phyloP scores from a whole-genome alignment of 2,113 vertebrate species.

The Atrichornis clamosus region DNA sequence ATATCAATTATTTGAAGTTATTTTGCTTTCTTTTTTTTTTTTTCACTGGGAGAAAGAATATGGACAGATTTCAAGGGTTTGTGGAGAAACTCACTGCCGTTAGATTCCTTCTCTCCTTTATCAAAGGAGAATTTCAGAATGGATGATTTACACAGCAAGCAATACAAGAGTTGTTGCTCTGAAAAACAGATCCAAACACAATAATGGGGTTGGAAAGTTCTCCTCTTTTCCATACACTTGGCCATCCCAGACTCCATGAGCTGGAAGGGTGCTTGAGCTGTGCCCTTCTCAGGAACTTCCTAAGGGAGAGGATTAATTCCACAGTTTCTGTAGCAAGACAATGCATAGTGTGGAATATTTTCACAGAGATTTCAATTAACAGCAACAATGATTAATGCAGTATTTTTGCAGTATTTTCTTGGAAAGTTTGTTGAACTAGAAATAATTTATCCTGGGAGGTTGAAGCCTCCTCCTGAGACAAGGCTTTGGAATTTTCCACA shows the following conservation, averaged over 20 bases:
- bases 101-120: neutral
- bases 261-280: neutral
- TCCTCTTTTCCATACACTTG: neutral
- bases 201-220: neutral
- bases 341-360: neutral
- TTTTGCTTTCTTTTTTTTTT: neutral
- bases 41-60: neutral
- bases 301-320: neutral
- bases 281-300: neutral
- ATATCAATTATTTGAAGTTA: neutral
- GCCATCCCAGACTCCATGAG: neutral
- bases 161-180: neutral
- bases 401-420: neutral
- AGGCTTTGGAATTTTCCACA: neutral
- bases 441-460: neutral
- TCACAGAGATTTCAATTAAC: neutral
- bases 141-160: neutral
- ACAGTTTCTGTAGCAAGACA: neutral
- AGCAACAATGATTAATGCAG: neutral
- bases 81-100: rapidly evolving
- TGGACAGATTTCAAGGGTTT: neutral
- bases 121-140: neutral
- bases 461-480: neutral
- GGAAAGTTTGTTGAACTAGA: neutral
- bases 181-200: neutral